These are phyloP conservation scores for Hybognathus amarus DNA, from an alignment of 2,797 vertebrate genomes.

Conservation along the genomic window DNA sequence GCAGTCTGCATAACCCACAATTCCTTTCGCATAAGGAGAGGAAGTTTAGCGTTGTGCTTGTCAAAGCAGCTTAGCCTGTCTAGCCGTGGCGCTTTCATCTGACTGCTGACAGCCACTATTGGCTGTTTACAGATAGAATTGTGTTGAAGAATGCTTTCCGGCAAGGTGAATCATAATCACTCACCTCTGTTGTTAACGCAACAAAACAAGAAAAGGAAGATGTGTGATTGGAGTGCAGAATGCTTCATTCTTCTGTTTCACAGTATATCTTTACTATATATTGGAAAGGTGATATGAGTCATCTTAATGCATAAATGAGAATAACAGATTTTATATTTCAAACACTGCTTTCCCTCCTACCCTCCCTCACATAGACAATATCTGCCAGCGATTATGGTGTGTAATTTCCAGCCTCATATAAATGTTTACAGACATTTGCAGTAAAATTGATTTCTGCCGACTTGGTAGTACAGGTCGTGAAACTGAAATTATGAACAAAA, in stretches of 20 bases:
- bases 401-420: constrained; percentile 19
- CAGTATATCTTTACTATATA: not conserved
- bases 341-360: not conserved
- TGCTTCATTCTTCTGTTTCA: not conserved
- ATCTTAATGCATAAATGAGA: not conserved
- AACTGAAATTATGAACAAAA: constrained; percentile 51
- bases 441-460: constrained; percentile 51
- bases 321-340: constrained; percentile 23
- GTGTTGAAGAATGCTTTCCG: not conserved
- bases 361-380: not conserved
- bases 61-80: constrained; percentile 32
- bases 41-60: constrained; percentile 36
- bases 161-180: constrained; percentile 27
- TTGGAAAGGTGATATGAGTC: constrained; percentile 4
- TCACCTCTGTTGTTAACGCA: constrained; percentile 12
- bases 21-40: constrained; percentile 25
- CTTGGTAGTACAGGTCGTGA: constrained; percentile 39
- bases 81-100: constrained; percentile 33
- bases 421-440: constrained; percentile 25
- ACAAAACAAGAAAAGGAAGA: not conserved
- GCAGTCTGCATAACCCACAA: constrained; percentile 25
- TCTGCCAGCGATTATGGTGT: constrained; percentile 20
- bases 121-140: constrained; percentile 26
- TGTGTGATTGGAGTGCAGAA: not conserved
- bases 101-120: constrained; percentile 20